A percentile compares a stretch with the other conserved stretches of the same genome.
phyloP scores from a whole-genome alignment of 2,797 vertebrate species.

The Glossophaga mutica region DNA sequence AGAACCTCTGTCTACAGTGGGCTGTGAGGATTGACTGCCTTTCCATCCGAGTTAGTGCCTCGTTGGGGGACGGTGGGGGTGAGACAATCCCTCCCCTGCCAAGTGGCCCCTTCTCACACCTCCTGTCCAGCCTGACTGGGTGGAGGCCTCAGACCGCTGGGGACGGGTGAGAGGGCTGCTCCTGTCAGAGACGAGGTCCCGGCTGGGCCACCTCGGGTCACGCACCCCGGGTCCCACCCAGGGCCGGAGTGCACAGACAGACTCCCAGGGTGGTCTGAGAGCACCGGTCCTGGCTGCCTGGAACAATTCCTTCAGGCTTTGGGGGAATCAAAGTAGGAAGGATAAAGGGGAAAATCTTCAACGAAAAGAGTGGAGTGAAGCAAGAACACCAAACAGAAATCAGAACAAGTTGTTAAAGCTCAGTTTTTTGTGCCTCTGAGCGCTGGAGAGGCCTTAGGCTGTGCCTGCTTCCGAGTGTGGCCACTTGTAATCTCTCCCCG shows the following conservation, averaged over 20 bases:
- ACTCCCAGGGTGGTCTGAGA: not conserved
- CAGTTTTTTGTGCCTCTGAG: not conserved
- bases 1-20: not conserved
- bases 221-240: not conserved
- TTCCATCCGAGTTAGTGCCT: not conserved
- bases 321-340: not conserved
- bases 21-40: not conserved
- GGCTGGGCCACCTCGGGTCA: no score
- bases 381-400: not conserved
- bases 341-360: not conserved
- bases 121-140: rapidly evolving
- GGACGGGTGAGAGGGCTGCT: not conserved
- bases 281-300: not conserved
- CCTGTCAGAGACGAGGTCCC: not conserved
- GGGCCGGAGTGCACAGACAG: not conserved
- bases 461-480: not conserved
- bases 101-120: not conserved
- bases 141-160: not conserved
- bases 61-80: no score
- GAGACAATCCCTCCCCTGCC: rapidly evolving
- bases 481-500: not conserved
- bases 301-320: not conserved
- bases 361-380: not conserved
- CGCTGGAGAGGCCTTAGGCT: not conserved
- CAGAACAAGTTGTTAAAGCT: not conserved